Evolutionary conservation across 2,113 vertebrate species (phyloP), one percentile per base, ranked within the genome.

Genomic region (Myocastor coypus): DNA sequence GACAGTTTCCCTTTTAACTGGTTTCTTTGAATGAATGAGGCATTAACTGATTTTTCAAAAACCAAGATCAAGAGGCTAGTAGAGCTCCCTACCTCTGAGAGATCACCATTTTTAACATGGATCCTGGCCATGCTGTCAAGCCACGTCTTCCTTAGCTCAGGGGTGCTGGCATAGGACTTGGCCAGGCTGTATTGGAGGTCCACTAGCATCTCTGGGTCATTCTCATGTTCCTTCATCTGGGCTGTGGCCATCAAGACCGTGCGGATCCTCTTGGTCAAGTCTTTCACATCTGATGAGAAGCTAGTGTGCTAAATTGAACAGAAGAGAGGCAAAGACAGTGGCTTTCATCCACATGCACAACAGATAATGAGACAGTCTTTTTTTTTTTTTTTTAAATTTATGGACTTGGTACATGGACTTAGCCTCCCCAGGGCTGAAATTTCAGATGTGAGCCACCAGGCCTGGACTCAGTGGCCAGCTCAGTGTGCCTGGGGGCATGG

Each of bases 141-240:
- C 99, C 99, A 99, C 0, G 99, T 99, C 98, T 99, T 99, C 93
- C 99, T 99, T 20, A 99, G 99, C 95, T 99, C 99, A 0, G 99
- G 99, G 0, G 99, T 99, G 98, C 99, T 99, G 73, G 99, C 99
- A 1, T 99, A 99, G 24, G 99, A 99, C 96, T 99, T 99, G 95
- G 99, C 99, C 94, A 99, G 98, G 95, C 99, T 99, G 98, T 99
- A 99, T 98, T 99, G 99, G 83, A 99, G 99, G 97, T 99, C 99
- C 96, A 99, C 99, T 84, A 99, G 98, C 99, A 99, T 99, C 98
- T 99, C 99, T 0, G 99, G 99, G 96, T 99, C 99, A 34, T 99
- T 98, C 97, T 99, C 99, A 3, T 99, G 99, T 93, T 99, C 99
- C 98, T 99, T 99, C 99, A 99, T 99, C 98, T 99, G 99, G 69